Evolutionary conservation across 1,140 invertebrate species (phyloP), one percentile per base, ranked within the genome.

Genomic region (Pantala flavescens): DNA sequence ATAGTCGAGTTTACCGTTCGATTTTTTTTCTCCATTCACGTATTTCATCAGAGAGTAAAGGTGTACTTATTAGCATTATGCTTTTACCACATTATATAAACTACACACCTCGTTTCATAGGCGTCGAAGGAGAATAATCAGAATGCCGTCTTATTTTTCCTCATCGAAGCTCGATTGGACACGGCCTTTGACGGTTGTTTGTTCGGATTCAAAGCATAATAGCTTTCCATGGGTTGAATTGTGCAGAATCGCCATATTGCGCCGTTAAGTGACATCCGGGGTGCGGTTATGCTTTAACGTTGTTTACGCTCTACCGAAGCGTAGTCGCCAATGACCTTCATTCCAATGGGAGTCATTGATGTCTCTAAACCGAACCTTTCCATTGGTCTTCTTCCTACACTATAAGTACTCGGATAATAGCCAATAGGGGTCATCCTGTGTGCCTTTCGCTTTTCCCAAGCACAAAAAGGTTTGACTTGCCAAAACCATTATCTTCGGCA

Each of bases 281-380:
- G 49, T 63, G 49, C 49, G 49, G 49, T 63, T 63, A 7, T 63
- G 49, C 49, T 63, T 63, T 63, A 63, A 63, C n/a, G 49, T 63
- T 63, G 49, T 63, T 63, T 63, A 21, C 49, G 49, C 49, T 63
- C 49, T 63, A 63, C 3, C 49, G 49, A 63, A 63, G 49, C 49
- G 49, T 63, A 21, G 49, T 63, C 49, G 49, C 49, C 49, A 63
- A 63, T 63, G 49, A 63, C 49, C 49, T 63, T 63, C 49, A 21
- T 63, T 21, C n/a, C 49, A 63, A 63, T 63, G 49, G 49, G 49
- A 63, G 49, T 63, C 49, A 21, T 21, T 63, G 49, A 63, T 63
- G 49, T 63, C 49, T 63, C 49, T 3, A 16, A 63, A 21, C 49
- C 49, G 12, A 16, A 16, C 49, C 49, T 63, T 21, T 12, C 49